These are phyloP conservation scores for Thereva nobilitata DNA, from an alignment of 2,888 invertebrate genomes.

Conservation along the genomic window DNA sequence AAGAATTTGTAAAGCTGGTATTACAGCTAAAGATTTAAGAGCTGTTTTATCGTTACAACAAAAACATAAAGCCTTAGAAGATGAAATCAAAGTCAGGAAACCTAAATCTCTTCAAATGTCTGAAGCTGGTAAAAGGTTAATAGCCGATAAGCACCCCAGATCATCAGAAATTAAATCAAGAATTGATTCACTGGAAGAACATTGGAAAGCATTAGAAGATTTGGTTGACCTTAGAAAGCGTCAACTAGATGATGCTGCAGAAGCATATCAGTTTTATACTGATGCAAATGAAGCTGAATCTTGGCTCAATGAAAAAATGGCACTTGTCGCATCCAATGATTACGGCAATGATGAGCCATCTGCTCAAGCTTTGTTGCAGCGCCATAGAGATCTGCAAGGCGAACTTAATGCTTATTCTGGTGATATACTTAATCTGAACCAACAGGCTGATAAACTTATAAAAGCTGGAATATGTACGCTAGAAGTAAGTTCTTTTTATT, in stretches of 20 bases:
- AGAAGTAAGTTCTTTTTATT: conserved; percentile 45
- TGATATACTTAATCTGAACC: conserved; percentile 80
- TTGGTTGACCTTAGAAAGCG: conserved; percentile 74
- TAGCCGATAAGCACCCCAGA: conserved; percentile 81
- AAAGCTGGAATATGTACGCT: conserved; percentile 71
- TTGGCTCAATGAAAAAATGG: conserved; percentile 95
- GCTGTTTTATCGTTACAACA: conserved; percentile 88
- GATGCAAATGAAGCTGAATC: conserved; percentile 98
- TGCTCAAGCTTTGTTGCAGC: conserved; percentile 82
- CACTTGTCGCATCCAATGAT: conserved; percentile 86
- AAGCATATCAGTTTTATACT: conserved; percentile 95
- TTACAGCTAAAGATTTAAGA: conserved; percentile 89
- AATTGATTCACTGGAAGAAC: conserved; percentile 75
- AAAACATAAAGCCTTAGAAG: conserved; percentile 87
- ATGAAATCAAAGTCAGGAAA: conserved; percentile 77
- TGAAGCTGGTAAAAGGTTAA: conserved; percentile 71
- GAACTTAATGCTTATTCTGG: conserved; percentile 86
- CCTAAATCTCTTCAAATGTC: conserved; percentile 72
- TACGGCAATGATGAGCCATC: conserved; percentile 91
- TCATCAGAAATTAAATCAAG: conserved; percentile 79
- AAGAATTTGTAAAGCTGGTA: conserved; percentile 88
- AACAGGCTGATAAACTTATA: conserved; percentile 76
- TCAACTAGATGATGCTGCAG: conserved; percentile 83
- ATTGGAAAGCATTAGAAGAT: conserved; percentile 89
- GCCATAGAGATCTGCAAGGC: conserved; percentile 85